Evolutionary conservation across 2,113 vertebrate genomes (phyloP).

Genomic region (Chaetops frenatus): DNA sequence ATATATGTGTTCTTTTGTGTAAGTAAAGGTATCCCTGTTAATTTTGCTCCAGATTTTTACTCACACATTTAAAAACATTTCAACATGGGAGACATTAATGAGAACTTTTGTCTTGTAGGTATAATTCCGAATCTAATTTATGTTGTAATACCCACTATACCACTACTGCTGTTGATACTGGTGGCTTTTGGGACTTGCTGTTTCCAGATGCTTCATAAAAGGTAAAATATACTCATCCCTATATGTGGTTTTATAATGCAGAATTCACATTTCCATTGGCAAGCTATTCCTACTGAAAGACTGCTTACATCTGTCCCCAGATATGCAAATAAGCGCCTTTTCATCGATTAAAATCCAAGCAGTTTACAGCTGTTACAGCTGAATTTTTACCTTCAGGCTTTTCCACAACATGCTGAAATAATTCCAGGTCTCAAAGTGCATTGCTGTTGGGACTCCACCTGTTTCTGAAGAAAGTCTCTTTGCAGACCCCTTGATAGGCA

Average conservation of each 20-base stretch:
- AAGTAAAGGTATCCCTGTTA: not conserved
- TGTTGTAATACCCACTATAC: conserved; percentile 92
- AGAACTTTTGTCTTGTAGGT: conserved; percentile 69
- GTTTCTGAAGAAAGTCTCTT: not conserved
- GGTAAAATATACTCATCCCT: conserved; percentile 67
- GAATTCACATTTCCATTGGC: conserved; percentile 16
- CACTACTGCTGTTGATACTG: conserved; percentile 90
- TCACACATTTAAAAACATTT: not conserved
- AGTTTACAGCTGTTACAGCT: not conserved
- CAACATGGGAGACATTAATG: not conserved
- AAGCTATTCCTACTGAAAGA: not conserved
- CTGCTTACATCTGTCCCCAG: not conserved
- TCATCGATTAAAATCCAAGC: not conserved
- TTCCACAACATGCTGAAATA: not conserved
- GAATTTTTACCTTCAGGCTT: not conserved
- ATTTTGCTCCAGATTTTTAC: not conserved
- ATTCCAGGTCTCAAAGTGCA: not conserved
- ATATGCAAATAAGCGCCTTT: not conserved
- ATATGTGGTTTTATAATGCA: not conserved
- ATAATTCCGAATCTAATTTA: conserved; percentile 90
- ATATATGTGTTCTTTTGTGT: not conserved
- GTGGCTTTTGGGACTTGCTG: conserved; percentile 94
- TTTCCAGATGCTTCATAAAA: conserved; percentile 89
- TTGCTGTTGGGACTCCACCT: not conserved
- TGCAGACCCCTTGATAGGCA: not conserved